phyloP scores from a whole-genome alignment of 2,888 invertebrate genomes.

The Folsomia candida region DNA sequence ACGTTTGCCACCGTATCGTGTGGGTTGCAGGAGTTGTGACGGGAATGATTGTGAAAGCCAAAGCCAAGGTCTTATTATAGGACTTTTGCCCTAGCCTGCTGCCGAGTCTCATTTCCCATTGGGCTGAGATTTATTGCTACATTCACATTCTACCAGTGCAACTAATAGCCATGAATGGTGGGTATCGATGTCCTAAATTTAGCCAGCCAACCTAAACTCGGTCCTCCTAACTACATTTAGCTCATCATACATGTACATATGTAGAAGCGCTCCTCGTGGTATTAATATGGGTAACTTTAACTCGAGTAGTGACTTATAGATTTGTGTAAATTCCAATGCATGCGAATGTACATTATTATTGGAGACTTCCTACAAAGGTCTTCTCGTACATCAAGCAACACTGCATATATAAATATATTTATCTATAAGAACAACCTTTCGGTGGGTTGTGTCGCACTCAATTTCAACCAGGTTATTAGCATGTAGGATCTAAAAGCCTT shows the following conservation, averaged over 20 bases:
- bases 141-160: constrained; percentile 6
- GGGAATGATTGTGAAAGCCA: neutral
- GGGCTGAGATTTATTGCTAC: neutral
- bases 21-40: neutral
- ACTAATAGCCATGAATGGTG: neutral
- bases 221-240: too few relatives aligned
- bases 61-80: neutral
- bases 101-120: neutral
- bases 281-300: neutral
- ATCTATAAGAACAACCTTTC: too few relatives aligned
- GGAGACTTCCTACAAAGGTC: too few relatives aligned
- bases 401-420: too few relatives aligned
- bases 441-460: too few relatives aligned
- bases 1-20: neutral
- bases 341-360: constrained; percentile 1
- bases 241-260: too few relatives aligned
- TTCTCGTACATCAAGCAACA: too few relatives aligned
- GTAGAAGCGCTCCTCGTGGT: too few relatives aligned
- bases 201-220: neutral
- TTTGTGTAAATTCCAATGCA: neutral
- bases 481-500: constrained; percentile 7
- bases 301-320: neutral
- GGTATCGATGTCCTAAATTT: neutral
- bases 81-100: neutral
- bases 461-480: constrained; percentile 6